These are phyloP conservation scores for Tholera decimalis DNA, from an alignment of 2,888 invertebrate genomes.

Conservation along the genomic window DNA sequence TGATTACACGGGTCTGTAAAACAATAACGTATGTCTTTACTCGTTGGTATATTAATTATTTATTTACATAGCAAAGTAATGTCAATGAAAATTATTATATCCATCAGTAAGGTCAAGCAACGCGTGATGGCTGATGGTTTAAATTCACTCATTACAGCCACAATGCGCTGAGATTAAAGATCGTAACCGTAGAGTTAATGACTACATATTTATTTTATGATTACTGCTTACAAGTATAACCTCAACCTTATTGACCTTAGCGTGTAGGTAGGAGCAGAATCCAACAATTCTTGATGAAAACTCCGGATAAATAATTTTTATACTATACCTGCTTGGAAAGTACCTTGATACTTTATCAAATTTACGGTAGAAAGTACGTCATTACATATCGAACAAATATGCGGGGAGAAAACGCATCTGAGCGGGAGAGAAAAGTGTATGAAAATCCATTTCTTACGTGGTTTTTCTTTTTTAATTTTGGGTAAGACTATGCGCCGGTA, in stretches of 20 bases:
- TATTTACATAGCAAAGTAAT: constrained; percentile 8
- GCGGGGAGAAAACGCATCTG: too few species aligned
- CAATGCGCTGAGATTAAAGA: constrained; percentile 42
- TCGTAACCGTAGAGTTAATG: constrained; percentile 43
- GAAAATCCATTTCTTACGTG: too few species aligned
- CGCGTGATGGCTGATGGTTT: constrained; percentile 35
- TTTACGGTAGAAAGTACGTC: too few species aligned
- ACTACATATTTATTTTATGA: constrained; percentile 36
- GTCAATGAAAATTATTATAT: neutral
- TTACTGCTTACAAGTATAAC: constrained; percentile 25
- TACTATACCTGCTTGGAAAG: too few species aligned
- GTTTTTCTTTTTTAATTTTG: too few species aligned
- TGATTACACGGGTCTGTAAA: neutral
- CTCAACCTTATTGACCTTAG: constrained; percentile 41
- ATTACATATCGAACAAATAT: too few species aligned
- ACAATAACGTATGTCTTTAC: neutral
- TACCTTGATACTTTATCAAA: too few species aligned
- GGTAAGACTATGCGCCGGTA: too few species aligned
- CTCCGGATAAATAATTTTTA: too few species aligned
- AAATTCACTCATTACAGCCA: constrained; percentile 39
- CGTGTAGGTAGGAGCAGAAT: constrained; percentile 6
- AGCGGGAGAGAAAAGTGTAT: too few species aligned
- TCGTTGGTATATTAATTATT: neutral
- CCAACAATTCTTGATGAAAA: too few species aligned
- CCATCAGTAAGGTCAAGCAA: constrained; percentile 23